These are phyloP conservation scores for Drosophila prolongata DNA, from an alignment of 2,888 invertebrate species.

Conservation along the genomic window DNA sequence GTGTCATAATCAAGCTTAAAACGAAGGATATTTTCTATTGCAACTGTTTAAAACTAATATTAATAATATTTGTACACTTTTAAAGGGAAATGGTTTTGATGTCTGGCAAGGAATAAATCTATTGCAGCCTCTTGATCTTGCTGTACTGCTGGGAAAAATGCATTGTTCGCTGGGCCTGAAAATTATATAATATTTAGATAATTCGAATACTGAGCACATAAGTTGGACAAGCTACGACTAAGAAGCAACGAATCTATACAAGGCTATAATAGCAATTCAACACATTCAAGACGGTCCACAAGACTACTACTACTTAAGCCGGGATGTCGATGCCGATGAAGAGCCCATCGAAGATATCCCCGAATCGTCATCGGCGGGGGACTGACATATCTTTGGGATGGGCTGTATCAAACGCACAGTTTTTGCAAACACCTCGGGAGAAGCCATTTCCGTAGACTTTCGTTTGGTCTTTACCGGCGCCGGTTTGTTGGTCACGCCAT, in stretches of 20 bases:
- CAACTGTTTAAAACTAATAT: background rate
- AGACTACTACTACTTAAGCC: conserved; percentile 21
- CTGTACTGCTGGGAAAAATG: conserved; percentile 44
- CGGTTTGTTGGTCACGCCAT: background rate
- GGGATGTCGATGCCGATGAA: conserved; percentile 32
- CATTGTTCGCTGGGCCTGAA: conserved; percentile 12
- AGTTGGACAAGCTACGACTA: background rate
- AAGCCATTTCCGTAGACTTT: conserved; percentile 13
- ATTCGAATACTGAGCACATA: conserved; percentile 7
- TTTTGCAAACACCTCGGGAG: conserved; percentile 45
- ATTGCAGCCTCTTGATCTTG: conserved; percentile 59
- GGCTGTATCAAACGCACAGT: conserved; percentile 55
- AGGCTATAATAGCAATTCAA: background rate
- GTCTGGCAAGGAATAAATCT: conserved; percentile 13
- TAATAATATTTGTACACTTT: conserved; percentile 29
- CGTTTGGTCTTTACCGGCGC: conserved; percentile 4
- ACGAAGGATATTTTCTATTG: background rate
- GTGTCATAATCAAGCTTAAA: background rate
- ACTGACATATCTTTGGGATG: conserved; percentile 50
- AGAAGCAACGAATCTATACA: conserved; percentile 26
- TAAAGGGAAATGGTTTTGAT: background rate
- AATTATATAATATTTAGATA: conserved; percentile 44
- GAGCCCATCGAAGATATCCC: conserved; percentile 65
- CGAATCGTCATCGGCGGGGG: conserved; percentile 57
- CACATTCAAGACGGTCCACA: conserved; percentile 17